Conservation (phyloP, 2,888 invertebrate genomes). For the Diadromus collaris region DNA sequence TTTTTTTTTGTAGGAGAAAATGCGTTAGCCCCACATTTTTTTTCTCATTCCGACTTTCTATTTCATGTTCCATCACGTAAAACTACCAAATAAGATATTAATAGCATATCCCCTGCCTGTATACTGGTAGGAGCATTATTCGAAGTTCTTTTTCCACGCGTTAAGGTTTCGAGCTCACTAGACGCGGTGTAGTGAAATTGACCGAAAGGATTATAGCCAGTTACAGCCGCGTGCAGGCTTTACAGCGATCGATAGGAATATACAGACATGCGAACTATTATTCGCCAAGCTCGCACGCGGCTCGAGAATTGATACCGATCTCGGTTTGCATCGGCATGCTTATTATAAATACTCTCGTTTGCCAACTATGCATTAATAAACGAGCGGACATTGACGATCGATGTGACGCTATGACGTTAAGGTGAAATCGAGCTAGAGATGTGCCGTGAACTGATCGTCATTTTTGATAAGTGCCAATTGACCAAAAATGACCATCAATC, state of each 20-base stretch:
- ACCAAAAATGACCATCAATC: too few relatives aligned
- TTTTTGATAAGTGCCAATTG: too few relatives aligned
- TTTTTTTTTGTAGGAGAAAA: not conserved
- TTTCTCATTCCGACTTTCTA: not conserved
- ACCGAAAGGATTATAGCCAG: constrained; percentile 21
- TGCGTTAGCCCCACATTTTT: not conserved
- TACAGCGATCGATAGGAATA: constrained; percentile 50
- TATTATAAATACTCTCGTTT: not conserved
- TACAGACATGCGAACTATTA: constrained; percentile 44
- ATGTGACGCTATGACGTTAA: not conserved
- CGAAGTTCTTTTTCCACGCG: not conserved
- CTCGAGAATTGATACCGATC: constrained; percentile 24
- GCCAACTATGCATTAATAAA: constrained; percentile 8
- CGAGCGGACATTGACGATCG: not conserved
- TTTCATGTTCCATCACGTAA: not conserved
- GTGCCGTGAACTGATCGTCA: too few relatives aligned
- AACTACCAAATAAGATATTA: not conserved
- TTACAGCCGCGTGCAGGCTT: constrained; percentile 28
- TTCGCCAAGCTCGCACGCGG: constrained; percentile 1
- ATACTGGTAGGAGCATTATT: not conserved
- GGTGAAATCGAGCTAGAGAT: not conserved
- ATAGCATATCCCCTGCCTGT: constrained; percentile 1
- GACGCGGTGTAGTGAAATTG: constrained; percentile 14
- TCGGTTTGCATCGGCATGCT: constrained; percentile 17
- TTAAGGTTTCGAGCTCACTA: not conserved